These are phyloP conservation scores for Gouania willdenowi DNA, from an alignment of 2,797 vertebrate genomes.

Conservation along the genomic window DNA sequence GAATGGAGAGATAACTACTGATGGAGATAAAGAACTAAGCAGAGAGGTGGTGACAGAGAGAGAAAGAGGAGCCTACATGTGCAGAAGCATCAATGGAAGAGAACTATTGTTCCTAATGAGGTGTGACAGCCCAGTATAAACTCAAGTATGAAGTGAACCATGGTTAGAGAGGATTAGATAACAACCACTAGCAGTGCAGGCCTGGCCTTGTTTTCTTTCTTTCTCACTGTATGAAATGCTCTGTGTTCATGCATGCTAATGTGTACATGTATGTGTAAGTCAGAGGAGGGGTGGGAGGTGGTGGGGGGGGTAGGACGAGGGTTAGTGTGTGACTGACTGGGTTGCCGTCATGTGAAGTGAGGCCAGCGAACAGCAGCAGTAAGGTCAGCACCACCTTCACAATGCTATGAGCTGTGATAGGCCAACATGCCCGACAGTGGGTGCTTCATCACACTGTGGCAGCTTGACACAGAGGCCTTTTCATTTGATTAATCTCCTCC, in stretches of 20 bases:
- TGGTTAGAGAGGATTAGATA: constrained; percentile 70
- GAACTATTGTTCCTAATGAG: constrained; percentile 56
- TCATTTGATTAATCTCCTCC: constrained; percentile 57
- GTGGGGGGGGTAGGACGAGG: background rate
- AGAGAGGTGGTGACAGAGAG: constrained; percentile 26
- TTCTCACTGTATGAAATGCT: constrained; percentile 25
- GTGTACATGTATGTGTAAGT: background rate
- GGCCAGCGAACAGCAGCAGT: constrained; percentile 49
- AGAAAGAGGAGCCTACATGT: constrained; percentile 30
- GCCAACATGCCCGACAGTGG: constrained; percentile 62
- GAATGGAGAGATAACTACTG: background rate
- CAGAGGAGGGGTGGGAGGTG: background rate
- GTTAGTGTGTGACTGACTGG: constrained; percentile 16
- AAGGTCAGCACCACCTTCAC: constrained; percentile 70
- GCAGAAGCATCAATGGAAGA: constrained; percentile 52
- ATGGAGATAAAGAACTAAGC: constrained; percentile 5
- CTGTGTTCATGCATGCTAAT: constrained; percentile 37
- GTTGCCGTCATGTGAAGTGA: constrained; percentile 35
- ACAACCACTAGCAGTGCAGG: constrained; percentile 53
- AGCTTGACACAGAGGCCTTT: constrained; percentile 55
- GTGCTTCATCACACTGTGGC: constrained; percentile 64
- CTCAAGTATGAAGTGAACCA: constrained; percentile 70
- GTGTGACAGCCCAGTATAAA: constrained; percentile 66
- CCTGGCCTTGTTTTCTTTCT: constrained; percentile 41
- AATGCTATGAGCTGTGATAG: constrained; percentile 56